phyloP scores from a whole-genome alignment of 2,888 invertebrate genomes.

The Himalopsyche tibetana region DNA sequence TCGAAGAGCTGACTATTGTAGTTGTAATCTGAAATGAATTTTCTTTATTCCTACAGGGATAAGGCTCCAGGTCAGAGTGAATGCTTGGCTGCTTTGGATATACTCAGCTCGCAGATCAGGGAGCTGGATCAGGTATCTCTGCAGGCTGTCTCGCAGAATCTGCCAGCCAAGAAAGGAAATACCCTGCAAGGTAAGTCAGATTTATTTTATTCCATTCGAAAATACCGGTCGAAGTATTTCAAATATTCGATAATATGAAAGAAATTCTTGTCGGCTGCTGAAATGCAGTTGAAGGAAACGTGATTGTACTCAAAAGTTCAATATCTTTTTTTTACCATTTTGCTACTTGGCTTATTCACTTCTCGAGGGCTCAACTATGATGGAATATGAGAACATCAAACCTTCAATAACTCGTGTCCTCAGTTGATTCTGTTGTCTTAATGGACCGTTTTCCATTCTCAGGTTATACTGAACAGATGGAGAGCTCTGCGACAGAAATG shows the following conservation, averaged over 20 bases:
- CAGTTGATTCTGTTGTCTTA: conserved; percentile 41
- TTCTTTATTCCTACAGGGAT: conserved; percentile 78
- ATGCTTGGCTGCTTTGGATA: conserved; percentile 89
- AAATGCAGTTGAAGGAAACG: too few relatives aligned
- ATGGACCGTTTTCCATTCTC: conserved; percentile 43
- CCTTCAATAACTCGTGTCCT: too few relatives aligned
- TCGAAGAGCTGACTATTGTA: neutral
- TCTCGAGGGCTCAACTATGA: too few relatives aligned
- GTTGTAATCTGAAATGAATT: neutral
- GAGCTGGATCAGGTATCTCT: conserved; percentile 92
- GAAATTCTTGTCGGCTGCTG: too few relatives aligned
- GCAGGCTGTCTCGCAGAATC: conserved; percentile 89
- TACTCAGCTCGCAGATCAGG: conserved; percentile 84
- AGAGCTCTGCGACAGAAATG: conserved; percentile 87
- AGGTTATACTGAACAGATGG: conserved; percentile 87
- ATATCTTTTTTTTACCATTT: too few relatives aligned
- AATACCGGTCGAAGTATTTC: neutral
- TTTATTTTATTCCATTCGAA: neutral
- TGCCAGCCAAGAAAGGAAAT: conserved; percentile 83
- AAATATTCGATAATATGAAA: too few relatives aligned
- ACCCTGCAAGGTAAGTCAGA: conserved; percentile 79
- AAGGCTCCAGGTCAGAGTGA: conserved; percentile 98
- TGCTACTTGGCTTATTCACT: too few relatives aligned
- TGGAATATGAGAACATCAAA: too few relatives aligned
- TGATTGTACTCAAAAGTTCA: too few relatives aligned